phyloP scores from a whole-genome alignment of 1,140 invertebrate species.

The Thaumatotibia leucotreta region DNA sequence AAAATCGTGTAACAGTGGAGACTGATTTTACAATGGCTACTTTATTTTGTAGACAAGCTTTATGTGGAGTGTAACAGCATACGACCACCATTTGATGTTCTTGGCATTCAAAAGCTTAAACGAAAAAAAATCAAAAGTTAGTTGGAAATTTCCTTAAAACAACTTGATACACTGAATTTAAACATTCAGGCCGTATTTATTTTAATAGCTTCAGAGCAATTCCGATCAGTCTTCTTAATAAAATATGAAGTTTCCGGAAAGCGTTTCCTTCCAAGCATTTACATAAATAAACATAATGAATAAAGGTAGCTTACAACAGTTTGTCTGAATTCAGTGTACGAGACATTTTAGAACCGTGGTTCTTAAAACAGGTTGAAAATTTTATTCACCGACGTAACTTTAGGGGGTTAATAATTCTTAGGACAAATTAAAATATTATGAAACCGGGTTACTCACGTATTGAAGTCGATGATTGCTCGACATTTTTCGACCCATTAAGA shows the following conservation, averaged over 20 bases:
- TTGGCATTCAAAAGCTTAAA: too few relatives aligned
- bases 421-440: too few relatives aligned
- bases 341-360: neutral
- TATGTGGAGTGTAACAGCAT: too few relatives aligned
- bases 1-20: too few relatives aligned
- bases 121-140: neutral
- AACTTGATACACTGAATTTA: neutral
- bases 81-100: too few relatives aligned
- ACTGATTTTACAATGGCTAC: too few relatives aligned
- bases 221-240: conserved; percentile 11
- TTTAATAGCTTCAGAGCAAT: conserved; percentile 10
- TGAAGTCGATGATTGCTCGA: too few relatives aligned
- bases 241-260: conserved; percentile 7
- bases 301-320: neutral
- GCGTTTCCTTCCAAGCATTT: neutral
- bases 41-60: neutral
- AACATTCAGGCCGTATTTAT: conserved; percentile 11
- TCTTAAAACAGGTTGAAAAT: neutral
- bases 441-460: too few relatives aligned
- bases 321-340: neutral
- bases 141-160: neutral
- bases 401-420: too few relatives aligned
- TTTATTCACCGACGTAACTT: too few relatives aligned
- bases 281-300: conserved; percentile 14
- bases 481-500: too few relatives aligned